A percentile compares a stretch with the other conserved stretches of the same genome.
Conservation (phyloP, 1,140 invertebrate genomes). For the Tribolium madens region DNA sequence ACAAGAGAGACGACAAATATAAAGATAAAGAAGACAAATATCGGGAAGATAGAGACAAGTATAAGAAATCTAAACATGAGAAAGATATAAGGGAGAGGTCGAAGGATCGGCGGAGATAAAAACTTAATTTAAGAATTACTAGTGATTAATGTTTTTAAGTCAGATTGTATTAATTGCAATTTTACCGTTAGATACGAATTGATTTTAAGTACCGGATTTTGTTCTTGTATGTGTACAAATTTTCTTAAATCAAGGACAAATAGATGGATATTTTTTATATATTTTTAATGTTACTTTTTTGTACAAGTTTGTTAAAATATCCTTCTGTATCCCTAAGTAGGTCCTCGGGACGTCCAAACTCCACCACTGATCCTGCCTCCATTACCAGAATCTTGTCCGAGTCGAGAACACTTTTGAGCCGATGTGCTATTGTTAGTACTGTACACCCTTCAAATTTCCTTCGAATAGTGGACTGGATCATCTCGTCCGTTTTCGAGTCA, state of each 20-base stretch:
- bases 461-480: slow-evolving; percentile 77
- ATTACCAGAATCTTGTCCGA: neutral
- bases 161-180: slow-evolving; percentile 2
- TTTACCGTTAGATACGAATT: neutral
- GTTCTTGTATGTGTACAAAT: slow-evolving; percentile 25
- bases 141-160: slow-evolving; percentile 35
- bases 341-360: neutral
- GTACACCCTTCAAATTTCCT: slow-evolving; percentile 79
- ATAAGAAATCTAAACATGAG: slow-evolving; percentile 61
- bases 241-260: neutral
- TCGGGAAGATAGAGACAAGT: slow-evolving; percentile 54
- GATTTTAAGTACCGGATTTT: slow-evolving; percentile 2
- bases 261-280: neutral
- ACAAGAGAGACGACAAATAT: slow-evolving; percentile 54
- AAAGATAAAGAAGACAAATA: slow-evolving; percentile 54
- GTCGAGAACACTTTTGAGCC: neutral
- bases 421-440: slow-evolving; percentile 64
- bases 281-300: neutral
- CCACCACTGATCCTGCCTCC: neutral
- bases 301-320: neutral
- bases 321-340: neutral
- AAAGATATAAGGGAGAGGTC: slow-evolving; percentile 64
- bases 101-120: slow-evolving; percentile 65
- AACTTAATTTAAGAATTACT: slow-evolving; percentile 24
- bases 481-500: slow-evolving; percentile 77